Evolutionary conservation across 2,113 vertebrate species (phyloP), one percentile per base, ranked within the genome.

Genomic region (Patagioenas fasciata): DNA sequence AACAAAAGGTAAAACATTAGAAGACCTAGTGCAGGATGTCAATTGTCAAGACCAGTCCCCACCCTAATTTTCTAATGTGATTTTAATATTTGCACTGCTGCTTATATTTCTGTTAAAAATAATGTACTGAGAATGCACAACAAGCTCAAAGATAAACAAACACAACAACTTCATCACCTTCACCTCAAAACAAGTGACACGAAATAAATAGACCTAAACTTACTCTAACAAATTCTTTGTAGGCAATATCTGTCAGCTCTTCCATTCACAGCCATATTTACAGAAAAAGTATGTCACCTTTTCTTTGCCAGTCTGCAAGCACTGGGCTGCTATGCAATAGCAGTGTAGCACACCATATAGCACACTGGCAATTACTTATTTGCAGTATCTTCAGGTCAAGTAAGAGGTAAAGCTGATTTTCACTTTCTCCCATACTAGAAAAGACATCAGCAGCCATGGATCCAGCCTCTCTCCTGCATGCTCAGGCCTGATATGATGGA

Each of bases 261-360:
- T 72, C 71, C 26, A 47, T 40, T 84, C 53, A 28, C 50, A 50
- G 42, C 40, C 42, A 26, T 34, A 21, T 58, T 64, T 36, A 80
- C 8, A 70, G 40, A 77, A 67, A 58, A 89, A 53, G 28, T 15
- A 48, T 62, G 74, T 82, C 40, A 70, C 16, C 12, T 53, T 66
- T 65, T 48, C 23, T 70, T 81, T 71, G 82, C 15, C 34, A 24
- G 71, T 79, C 51, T 50, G 19, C 79, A 88, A 60, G 26, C 15
- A 24, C 78, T n/a, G 25, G 78, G 24, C 54, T 81, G 58, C 53
- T 42, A 57, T 0, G 0, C 20, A 54, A 40, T 7, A 69, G 31
- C 17, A 58, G 15, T 0, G 0, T 3, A 58, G 69, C 32, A 69
- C 8, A 13, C 5, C 2, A 3, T 2, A 15, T n/a, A 64, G 87